A percentile compares a stretch with the other conserved stretches of the same genome.
These are phyloP conservation scores for Chrysogorgia sp. DNA, from an alignment of 92 coral and sea anemone genomes.

Conservation along the genomic window DNA sequence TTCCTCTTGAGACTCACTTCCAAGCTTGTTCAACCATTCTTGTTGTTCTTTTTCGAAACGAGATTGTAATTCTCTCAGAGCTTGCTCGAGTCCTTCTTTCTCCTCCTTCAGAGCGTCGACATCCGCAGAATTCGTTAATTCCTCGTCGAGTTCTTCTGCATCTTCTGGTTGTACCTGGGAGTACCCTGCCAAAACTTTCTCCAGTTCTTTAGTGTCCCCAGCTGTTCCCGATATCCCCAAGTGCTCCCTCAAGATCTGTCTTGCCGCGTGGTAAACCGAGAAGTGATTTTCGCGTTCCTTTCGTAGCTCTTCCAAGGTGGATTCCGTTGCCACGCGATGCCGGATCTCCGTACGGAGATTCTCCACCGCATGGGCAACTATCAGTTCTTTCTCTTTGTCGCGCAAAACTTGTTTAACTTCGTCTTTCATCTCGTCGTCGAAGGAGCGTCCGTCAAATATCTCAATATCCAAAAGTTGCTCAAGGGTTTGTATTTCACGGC, in stretches of 20 bases:
- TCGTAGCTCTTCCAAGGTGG: conserved; percentile 12
- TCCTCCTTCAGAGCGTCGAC: conserved; percentile 63
- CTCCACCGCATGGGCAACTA: conserved; percentile 19
- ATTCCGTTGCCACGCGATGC: conserved; percentile 13
- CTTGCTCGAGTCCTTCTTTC: conserved; percentile 65
- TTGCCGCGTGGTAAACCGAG: conserved; percentile 8
- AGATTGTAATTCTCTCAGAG: conserved; percentile 60
- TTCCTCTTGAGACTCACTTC: conserved; percentile 52
- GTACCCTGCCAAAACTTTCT: not conserved
- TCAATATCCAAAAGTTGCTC: conserved; percentile 36
- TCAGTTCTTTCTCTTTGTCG: conserved; percentile 35
- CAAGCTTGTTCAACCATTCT: conserved; percentile 61
- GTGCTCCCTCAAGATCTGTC: conserved; percentile 27
- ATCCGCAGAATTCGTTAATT: conserved; percentile 65
- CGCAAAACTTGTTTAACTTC: conserved; percentile 31
- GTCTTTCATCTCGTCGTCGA: conserved; percentile 36
- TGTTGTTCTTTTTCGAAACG: conserved; percentile 61
- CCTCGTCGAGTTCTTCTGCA: conserved; percentile 48
- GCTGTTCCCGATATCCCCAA: conserved; percentile 6
- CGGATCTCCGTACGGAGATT: conserved; percentile 32
- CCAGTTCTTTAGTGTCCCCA: conserved; percentile 8
- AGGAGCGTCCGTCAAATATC: conserved; percentile 37
- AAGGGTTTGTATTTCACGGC: conserved; percentile 19
- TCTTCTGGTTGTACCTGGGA: conserved; percentile 21
- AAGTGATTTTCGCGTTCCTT: conserved; percentile 28